phyloP scores from a whole-genome alignment of 2,113 vertebrate species.

The Leptosomus discolor region DNA sequence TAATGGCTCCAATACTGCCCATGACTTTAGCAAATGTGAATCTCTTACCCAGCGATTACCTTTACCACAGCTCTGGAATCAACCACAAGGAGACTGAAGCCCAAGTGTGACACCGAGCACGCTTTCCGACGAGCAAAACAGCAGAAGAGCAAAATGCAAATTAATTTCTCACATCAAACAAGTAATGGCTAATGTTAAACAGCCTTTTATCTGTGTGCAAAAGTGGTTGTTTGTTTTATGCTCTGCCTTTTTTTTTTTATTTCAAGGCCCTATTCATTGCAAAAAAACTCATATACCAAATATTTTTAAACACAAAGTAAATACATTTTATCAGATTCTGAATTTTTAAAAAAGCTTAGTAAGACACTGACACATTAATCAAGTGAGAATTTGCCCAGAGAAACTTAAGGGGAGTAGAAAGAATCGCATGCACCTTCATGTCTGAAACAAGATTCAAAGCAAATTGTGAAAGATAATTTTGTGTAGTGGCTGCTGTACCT shows the following conservation, averaged over 20 bases:
- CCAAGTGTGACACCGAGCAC: not conserved
- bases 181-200: slow-evolving; percentile 9
- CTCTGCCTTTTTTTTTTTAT: not conserved
- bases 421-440: not conserved
- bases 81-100: not conserved
- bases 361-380: not conserved
- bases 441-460: not conserved
- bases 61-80: slow-evolving; percentile 9
- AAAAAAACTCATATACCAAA: not conserved
- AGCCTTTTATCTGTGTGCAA: slow-evolving; percentile 17
- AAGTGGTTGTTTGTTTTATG: not conserved
- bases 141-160: slow-evolving; percentile 28
- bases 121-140: not conserved
- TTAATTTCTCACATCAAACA: slow-evolving; percentile 43
- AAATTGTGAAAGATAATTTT: not conserved
- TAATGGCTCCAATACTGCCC: too few species aligned
- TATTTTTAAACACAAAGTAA: not conserved
- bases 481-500: not conserved
- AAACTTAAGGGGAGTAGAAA: not conserved
- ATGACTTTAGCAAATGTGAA: not conserved
- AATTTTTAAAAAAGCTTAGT: not conserved
- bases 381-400: not conserved
- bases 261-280: not conserved
- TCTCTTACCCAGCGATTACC: not conserved
- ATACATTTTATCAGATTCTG: not conserved